Conservation (phyloP, 2,113 vertebrate genomes). For the Coreoperca whiteheadi region DNA sequence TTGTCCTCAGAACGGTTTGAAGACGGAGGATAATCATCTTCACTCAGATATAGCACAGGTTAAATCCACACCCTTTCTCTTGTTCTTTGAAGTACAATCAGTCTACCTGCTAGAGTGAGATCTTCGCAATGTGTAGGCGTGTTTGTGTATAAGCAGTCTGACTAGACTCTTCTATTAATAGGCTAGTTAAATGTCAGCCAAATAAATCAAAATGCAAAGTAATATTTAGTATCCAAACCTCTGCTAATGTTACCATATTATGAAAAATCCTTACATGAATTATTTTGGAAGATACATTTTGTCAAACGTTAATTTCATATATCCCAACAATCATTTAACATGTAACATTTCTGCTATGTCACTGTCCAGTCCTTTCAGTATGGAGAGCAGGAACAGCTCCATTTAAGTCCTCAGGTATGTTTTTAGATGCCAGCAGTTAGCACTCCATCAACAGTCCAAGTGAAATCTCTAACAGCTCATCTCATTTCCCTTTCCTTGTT, state of each 20-base stretch:
- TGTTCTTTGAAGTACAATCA: neutral
- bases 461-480: neutral
- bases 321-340: neutral
- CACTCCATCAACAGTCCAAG: neutral
- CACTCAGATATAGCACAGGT: neutral
- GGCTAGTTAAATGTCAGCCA: neutral
- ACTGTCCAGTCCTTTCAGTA: constrained; percentile 14
- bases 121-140: neutral
- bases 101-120: neutral
- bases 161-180: constrained; percentile 21
- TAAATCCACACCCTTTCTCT: constrained; percentile 9
- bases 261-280: neutral
- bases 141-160: neutral
- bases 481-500: neutral
- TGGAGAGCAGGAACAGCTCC: neutral
- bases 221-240: neutral
- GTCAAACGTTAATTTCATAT: neutral
- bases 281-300: neutral
- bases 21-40: neutral
- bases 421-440: neutral
- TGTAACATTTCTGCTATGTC: constrained; percentile 9
- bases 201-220: neutral
- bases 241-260: neutral
- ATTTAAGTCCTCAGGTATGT: constrained; percentile 15
- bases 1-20: neutral